Evolutionary conservation across 2,888 invertebrate species (phyloP).

Genomic region (Neuroscelio doddi): DNA sequence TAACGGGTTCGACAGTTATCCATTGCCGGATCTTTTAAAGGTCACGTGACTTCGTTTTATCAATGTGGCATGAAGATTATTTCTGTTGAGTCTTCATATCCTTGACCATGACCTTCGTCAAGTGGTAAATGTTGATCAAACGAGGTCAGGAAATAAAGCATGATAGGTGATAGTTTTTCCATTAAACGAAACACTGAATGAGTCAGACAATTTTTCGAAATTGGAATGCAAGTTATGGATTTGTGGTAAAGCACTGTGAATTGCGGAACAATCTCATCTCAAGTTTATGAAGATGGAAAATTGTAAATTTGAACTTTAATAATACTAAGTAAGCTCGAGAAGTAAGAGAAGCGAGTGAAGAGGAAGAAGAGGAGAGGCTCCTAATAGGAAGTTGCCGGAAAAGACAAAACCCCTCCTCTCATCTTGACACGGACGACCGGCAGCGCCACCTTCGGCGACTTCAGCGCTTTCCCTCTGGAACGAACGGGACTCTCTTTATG

Average conservation of each 20-base stretch:
- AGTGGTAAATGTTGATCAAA: too few relatives aligned
- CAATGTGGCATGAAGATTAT: too few relatives aligned
- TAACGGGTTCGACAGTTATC: too few relatives aligned
- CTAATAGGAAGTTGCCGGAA: slow-evolving; percentile 2
- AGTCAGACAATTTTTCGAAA: too few relatives aligned
- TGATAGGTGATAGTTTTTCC: not conserved
- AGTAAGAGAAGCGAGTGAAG: not conserved
- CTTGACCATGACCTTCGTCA: too few relatives aligned
- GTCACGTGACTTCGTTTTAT: too few relatives aligned
- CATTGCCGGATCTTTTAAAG: slow-evolving; percentile 11
- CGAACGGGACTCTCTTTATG: slow-evolving; percentile 26
- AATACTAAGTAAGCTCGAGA: not conserved
- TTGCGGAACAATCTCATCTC: not conserved
- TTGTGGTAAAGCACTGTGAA: too few relatives aligned
- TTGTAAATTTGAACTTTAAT: not conserved
- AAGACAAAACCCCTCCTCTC: not conserved
- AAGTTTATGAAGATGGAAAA: not conserved
- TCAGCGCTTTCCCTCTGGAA: slow-evolving; percentile 21
- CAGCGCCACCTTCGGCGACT: slow-evolving; percentile 26
- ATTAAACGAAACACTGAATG: not conserved
- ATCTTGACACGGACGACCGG: not conserved
- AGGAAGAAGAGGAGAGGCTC: not conserved
- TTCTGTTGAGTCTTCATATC: too few relatives aligned
- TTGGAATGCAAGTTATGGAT: too few relatives aligned
- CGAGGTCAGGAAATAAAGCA: too few relatives aligned